phyloP scores from a whole-genome alignment of 2,888 invertebrate genomes.

The Sinodicranocentrus sp. region DNA sequence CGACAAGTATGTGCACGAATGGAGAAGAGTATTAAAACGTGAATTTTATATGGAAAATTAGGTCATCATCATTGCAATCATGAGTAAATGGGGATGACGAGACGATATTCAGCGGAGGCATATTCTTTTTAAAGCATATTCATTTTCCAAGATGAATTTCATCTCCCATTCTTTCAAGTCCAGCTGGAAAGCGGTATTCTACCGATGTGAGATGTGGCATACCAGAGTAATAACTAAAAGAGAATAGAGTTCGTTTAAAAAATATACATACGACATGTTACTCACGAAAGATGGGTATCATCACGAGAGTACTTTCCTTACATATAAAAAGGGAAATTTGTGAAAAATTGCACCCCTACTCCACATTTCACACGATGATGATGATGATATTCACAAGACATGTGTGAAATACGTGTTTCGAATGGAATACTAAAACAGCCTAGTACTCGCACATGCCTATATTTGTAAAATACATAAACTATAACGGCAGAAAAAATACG shows the following conservation, averaged over 20 bases:
- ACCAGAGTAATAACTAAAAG: too few species aligned
- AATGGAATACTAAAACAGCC: slow-evolving; percentile 38
- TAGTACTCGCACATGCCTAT: not conserved
- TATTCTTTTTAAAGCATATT: not conserved
- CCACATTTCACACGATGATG: slow-evolving; percentile 40
- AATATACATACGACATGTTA: not conserved
- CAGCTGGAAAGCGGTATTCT: slow-evolving; percentile 8
- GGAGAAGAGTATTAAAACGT: too few species aligned
- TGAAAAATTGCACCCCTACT: slow-evolving; percentile 55
- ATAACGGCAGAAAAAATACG: not conserved
- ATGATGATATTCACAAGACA: slow-evolving; percentile 39
- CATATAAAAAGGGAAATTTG: slow-evolving; percentile 52
- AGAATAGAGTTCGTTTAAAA: too few species aligned
- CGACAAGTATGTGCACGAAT: too few species aligned
- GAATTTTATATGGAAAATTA: slow-evolving; percentile 27
- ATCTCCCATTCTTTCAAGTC: not conserved
- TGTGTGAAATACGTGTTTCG: slow-evolving; percentile 60
- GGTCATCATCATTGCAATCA: slow-evolving; percentile 53
- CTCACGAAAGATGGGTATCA: not conserved
- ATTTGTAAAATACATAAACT: not conserved
- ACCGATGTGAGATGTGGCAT: too few species aligned
- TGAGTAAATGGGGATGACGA: slow-evolving; percentile 38
- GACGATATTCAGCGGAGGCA: slow-evolving; percentile 14
- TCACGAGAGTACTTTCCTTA: slow-evolving; percentile 23
- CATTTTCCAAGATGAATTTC: slow-evolving; percentile 21